Evolutionary conservation across 2,888 invertebrate genomes (phyloP), one percentile per base, ranked within the genome.

Genomic region (Drosophila nr. perissopoda): DNA sequence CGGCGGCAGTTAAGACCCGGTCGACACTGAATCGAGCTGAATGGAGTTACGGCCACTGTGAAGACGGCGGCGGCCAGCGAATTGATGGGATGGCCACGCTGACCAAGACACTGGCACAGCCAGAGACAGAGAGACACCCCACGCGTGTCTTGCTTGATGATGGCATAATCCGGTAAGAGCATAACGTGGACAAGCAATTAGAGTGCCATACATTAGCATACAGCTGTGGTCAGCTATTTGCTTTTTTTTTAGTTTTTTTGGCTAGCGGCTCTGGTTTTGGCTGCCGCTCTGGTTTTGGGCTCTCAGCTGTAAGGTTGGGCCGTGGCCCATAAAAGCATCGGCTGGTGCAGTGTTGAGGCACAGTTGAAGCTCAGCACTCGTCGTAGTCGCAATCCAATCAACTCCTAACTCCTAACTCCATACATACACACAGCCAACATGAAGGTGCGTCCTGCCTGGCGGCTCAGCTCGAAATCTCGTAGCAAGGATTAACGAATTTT

Each of bases 141-240:
- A 42, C 1, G 11, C 6, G n/a, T 18, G 16, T 56, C 38, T 56
- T 45, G 42, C 36, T 52, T 40, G 69, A 68, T 67, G 79, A 83
- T 85, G 86, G 81, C 86, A 79, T 83, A 84, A 84, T 77, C 66
- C 71, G 68, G 56, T 48, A 67, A 68, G 64, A 76, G 72, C 80
- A 76, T 78, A 78, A 78, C 87, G 83, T 87, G 85, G 81, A 78
- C 81, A 85, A 69, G 73, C 87, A 86, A 86, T 86, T 86, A 86
- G 87, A 76, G 85, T 79, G 64, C 75, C 85, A 68, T 51, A 69
- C 68, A 82, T 81, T 77, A 80, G 76, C 77, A 74, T 69, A 67
- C 27, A 53, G 66, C 21, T 73, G 72, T 40, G 27, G 34, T 42
- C 21, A 40, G 4, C 36, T 27, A 16, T 49, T 58, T 36, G 54